A percentile compares a stretch with the other conserved stretches of the same genome.
Evolutionary conservation across 1,140 invertebrate species (phyloP).

Genomic region (Pseudobourletiella spinata): DNA sequence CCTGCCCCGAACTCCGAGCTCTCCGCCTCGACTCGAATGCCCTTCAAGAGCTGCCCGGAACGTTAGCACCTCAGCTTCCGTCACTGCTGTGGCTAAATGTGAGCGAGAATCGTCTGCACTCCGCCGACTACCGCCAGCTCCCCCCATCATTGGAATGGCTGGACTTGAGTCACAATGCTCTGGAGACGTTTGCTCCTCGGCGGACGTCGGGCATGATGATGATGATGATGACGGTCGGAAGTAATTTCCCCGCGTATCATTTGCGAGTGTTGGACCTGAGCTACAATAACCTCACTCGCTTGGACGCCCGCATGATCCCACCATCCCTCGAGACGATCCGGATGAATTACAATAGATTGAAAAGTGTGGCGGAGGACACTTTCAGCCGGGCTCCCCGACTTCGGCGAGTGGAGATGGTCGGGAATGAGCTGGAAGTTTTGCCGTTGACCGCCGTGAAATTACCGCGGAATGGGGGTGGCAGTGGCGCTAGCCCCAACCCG

Average conservation of each 20-base stretch:
- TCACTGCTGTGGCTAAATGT: slow-evolving; percentile 76
- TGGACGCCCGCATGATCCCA: slow-evolving; percentile 70
- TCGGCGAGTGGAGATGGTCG: slow-evolving; percentile 76
- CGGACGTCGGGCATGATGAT: not conserved
- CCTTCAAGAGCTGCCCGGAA: slow-evolving; percentile 61
- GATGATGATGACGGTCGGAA: not conserved
- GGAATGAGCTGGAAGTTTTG: slow-evolving; percentile 71
- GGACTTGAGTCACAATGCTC: slow-evolving; percentile 78
- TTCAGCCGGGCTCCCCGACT: slow-evolving; percentile 75
- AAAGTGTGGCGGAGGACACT: slow-evolving; percentile 63
- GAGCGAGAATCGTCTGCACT: slow-evolving; percentile 75
- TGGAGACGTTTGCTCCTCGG: slow-evolving; percentile 43
- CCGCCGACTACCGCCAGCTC: slow-evolving; percentile 84
- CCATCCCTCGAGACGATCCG: slow-evolving; percentile 78
- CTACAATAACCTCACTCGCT: slow-evolving; percentile 71
- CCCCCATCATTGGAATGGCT: slow-evolving; percentile 79
- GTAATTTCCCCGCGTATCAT: slow-evolving; percentile 16
- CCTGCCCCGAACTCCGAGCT: slow-evolving; percentile 61
- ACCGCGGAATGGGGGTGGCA: slow-evolving; percentile 7
- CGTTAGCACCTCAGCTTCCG: slow-evolving; percentile 47
- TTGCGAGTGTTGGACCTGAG: slow-evolving; percentile 62
- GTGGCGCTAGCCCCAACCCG: not conserved
- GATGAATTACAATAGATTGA: slow-evolving; percentile 79
- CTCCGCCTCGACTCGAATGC: slow-evolving; percentile 78
- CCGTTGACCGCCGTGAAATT: slow-evolving; percentile 65